Evolutionary conservation across 2,113 vertebrate species (phyloP), one percentile per base, ranked within the genome.

Genomic region (Nettapus auritus): DNA sequence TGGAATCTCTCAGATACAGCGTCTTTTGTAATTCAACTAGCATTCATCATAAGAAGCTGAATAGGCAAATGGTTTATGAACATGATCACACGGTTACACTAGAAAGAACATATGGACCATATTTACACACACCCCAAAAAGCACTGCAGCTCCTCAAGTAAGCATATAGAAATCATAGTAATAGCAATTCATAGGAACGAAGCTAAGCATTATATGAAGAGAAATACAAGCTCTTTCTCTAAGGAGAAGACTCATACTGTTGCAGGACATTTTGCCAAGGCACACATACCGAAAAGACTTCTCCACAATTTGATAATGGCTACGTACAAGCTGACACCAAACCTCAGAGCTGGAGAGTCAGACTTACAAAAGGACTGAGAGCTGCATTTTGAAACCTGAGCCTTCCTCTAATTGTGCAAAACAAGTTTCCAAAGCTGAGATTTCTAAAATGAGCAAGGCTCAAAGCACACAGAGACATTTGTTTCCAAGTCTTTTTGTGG

Each of bases 381-480:
- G 74, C 36, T 4, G 13, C 60, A 70, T 78, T 97, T 86, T 78
- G 87, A 89, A 94, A 94, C 40, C 59, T 74, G 57, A 91, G 17
- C 33, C 40, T 62, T 48, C 26, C 25, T 79, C 74, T 87, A 85
- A 57, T 79, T 73, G 53, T 22, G 31, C 69, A 91, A 81, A 84
- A 68, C 20, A 63, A 64, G 36, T 85, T 82, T 87, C 78, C 50
- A 56, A 79, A 82, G 73, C 8, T 60, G 64, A 55, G 22, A 80
- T 93, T 94, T 91, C 86, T 46, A 74, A 80, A 90, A 76, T 21
- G n/a, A 91, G 64, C 14, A 85, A 44, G 40, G 67, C 70, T 93
- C 60, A 38, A 81, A 78, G 38, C 8, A 14, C 78, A 85, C 5
- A 48, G 77, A 60, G 34, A 33, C 9, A 22, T 88, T 86, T 82